A percentile compares a stretch with the other conserved stretches of the same genome.
These are phyloP conservation scores for Lacerta agilis DNA, from an alignment of 2,797 vertebrate genomes.

Conservation along the genomic window DNA sequence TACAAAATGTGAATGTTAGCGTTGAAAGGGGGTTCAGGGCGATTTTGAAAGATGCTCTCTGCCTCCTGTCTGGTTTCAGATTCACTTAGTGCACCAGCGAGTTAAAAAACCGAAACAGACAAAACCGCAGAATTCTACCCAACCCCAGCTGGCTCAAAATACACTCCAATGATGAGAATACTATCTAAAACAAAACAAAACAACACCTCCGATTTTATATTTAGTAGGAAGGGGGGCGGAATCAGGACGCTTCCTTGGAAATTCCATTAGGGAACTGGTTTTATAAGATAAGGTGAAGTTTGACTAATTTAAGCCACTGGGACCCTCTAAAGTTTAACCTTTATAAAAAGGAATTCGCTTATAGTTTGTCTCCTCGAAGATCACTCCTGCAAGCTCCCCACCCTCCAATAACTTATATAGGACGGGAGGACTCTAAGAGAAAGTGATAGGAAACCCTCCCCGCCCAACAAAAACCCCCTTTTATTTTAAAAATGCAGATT, in stretches of 20 bases:
- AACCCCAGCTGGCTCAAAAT: background rate
- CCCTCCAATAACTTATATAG: background rate
- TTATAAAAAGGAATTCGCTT: background rate
- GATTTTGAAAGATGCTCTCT: background rate
- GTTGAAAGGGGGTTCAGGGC: background rate
- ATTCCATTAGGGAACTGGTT: background rate
- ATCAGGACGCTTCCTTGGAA: background rate
- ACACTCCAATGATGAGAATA: background rate
- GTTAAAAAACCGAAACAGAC: background rate
- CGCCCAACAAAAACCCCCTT: background rate
- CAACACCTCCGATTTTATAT: background rate
- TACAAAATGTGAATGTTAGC: conserved; percentile 3
- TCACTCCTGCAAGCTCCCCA: background rate
- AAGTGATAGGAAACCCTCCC: background rate
- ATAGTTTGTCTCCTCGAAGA: background rate
- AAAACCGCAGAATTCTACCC: background rate
- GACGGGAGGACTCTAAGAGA: conserved; percentile 17
- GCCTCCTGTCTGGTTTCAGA: background rate
- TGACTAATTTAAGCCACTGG: background rate
- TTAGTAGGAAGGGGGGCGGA: background rate
- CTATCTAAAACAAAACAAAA: background rate
- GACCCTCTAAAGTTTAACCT: conserved; percentile 38
- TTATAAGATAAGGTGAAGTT: background rate
- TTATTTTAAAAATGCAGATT: background rate
- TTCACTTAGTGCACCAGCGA: background rate